A percentile compares a stretch with the other conserved stretches of the same genome.
Evolutionary conservation across 2,888 invertebrate species (phyloP).

Genomic region (Hetaerina titia): DNA sequence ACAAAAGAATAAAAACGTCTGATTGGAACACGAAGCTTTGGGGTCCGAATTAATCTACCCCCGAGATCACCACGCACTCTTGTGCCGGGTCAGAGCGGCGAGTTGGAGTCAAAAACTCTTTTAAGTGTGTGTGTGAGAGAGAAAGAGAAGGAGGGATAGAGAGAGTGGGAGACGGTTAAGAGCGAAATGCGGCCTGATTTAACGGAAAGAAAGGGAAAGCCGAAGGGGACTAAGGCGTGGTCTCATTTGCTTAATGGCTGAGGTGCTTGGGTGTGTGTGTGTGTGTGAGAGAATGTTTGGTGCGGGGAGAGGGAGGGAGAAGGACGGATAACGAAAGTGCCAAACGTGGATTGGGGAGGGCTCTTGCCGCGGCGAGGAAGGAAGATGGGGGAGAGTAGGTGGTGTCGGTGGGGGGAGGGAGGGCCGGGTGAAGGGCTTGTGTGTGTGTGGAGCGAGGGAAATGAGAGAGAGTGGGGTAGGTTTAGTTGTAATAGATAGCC

Average conservation of each 20-base stretch:
- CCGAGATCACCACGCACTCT: constrained; percentile 33
- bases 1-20: constrained; percentile 45
- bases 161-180: background rate
- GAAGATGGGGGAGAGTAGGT: background rate
- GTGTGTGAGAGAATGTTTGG: background rate
- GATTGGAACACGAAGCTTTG: constrained; percentile 53
- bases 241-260: constrained; percentile 65
- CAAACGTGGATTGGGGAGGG: background rate
- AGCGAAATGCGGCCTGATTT: constrained; percentile 64
- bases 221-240: constrained; percentile 44
- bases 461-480: background rate
- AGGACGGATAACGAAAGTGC: background rate
- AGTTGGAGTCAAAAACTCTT: constrained; percentile 10
- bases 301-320: background rate
- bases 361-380: background rate
- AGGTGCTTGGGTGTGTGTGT: constrained; percentile 12
- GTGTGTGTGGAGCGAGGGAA: background rate
- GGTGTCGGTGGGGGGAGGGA: background rate
- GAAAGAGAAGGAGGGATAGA: background rate
- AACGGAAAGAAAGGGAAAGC: constrained; percentile 62
- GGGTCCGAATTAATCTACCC: constrained; percentile 40
- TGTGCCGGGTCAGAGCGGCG: background rate
- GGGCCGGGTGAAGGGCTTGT: background rate
- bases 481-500: constrained; percentile 41
- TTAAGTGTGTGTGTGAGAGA: background rate